Conservation (phyloP, 2,113 vertebrate genomes). For the Pterophyllum scalare region DNA sequence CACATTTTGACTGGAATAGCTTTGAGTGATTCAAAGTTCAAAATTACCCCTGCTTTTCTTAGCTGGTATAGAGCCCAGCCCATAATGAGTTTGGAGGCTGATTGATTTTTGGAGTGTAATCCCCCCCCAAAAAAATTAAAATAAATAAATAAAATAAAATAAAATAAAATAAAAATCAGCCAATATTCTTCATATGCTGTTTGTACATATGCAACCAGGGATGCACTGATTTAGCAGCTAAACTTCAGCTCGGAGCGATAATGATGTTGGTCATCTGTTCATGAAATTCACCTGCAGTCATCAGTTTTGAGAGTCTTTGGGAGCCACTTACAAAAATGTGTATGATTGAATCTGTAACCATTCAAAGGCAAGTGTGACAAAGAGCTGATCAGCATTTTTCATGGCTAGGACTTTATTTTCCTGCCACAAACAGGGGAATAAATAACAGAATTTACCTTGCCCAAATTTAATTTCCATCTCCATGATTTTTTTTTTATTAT, state of each 20-base stretch:
- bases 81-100: not conserved
- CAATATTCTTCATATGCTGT: not conserved
- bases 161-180: too few relatives aligned
- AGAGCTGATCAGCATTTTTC: not conserved
- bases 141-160: too few relatives aligned
- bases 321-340: not conserved
- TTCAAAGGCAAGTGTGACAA: not conserved
- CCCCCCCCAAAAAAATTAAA: too few relatives aligned
- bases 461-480: not conserved
- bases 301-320: too few relatives aligned
- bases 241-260: not conserved
- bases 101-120: not conserved
- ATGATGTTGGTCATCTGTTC: not conserved
- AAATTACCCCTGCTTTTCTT: too few relatives aligned
- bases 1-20: not conserved
- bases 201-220: not conserved
- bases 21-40: not conserved
- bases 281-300: not conserved
- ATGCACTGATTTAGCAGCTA: not conserved
- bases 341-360: not conserved
- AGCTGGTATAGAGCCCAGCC: too few relatives aligned
- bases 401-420: not conserved
- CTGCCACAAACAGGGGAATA: not conserved
- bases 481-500: too few relatives aligned
- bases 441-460: not conserved